These are phyloP conservation scores for Sminthopsis crassicaudata DNA, from an alignment of 2,113 vertebrate species.

Conservation along the genomic window DNA sequence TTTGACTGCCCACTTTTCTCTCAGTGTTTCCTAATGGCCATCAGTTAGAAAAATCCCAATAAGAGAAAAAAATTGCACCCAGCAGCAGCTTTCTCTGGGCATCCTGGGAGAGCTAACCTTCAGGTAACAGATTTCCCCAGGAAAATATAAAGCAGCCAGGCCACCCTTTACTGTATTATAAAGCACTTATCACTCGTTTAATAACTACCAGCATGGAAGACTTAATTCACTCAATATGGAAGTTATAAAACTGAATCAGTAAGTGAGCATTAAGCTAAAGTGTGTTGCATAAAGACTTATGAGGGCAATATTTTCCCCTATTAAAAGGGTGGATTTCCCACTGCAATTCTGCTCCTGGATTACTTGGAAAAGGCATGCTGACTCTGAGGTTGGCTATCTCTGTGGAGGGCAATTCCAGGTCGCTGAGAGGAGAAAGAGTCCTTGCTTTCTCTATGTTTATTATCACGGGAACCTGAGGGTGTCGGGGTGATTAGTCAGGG, in stretches of 20 bases:
- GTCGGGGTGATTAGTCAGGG: slow-evolving; percentile 77
- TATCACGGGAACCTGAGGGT: slow-evolving; percentile 68
- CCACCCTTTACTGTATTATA: slow-evolving; percentile 76
- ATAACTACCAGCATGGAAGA: slow-evolving; percentile 74
- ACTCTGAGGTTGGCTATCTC: slow-evolving; percentile 28
- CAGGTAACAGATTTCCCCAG: slow-evolving; percentile 17
- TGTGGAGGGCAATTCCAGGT: slow-evolving; percentile 78
- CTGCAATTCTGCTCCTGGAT: slow-evolving; percentile 17
- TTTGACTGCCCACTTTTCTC: slow-evolving; percentile 3
- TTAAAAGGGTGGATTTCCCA: slow-evolving; percentile 56
- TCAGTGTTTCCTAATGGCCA: neutral
- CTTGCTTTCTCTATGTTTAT: slow-evolving; percentile 70
- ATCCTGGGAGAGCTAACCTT: slow-evolving; percentile 25
- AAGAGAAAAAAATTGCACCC: neutral
- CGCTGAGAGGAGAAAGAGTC: slow-evolving; percentile 23
- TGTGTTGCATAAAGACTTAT: slow-evolving; percentile 67
- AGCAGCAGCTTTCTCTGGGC: slow-evolving; percentile 27
- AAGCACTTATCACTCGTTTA: slow-evolving; percentile 81
- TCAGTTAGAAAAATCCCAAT: neutral
- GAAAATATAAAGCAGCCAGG: slow-evolving; percentile 74
- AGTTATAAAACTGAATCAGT: slow-evolving; percentile 79
- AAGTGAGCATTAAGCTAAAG: slow-evolving; percentile 77
- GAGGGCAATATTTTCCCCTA: slow-evolving; percentile 64
- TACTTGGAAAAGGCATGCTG: slow-evolving; percentile 30
- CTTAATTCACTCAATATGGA: slow-evolving; percentile 81